Percentiles rank a stretch among this genome's conserved stretches.
Evolutionary conservation across 1,140 invertebrate species (phyloP).

Genomic region (Dendrolimus punctatus): DNA sequence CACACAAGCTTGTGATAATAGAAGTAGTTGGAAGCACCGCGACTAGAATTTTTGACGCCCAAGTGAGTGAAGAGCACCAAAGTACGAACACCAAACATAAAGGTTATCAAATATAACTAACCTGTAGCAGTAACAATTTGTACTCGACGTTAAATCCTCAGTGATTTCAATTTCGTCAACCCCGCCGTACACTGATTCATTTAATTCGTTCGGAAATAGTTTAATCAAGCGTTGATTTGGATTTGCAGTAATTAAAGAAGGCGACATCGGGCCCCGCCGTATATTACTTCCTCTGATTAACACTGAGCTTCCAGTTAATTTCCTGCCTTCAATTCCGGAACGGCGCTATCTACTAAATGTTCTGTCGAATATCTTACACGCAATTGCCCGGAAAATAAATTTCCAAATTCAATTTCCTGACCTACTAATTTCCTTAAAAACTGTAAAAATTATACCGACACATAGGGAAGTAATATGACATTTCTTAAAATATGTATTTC

Average conservation of each 20-base stretch:
- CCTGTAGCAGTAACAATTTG: too few relatives aligned
- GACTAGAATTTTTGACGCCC: too few relatives aligned
- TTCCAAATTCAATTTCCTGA: too few relatives aligned
- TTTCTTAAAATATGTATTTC: too few relatives aligned
- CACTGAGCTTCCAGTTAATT: slow-evolving; percentile 41
- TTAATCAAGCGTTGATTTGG: slow-evolving; percentile 31
- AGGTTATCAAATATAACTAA: too few relatives aligned
- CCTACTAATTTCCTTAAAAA: neutral
- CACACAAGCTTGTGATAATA: too few relatives aligned
- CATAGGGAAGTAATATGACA: too few relatives aligned
- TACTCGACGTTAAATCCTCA: slow-evolving; percentile 1
- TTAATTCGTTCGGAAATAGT: slow-evolving; percentile 34
- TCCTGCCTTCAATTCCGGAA: slow-evolving; percentile 36
- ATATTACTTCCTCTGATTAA: slow-evolving; percentile 45
- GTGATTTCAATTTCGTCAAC: slow-evolving; percentile 13
- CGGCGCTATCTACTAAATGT: slow-evolving; percentile 23
- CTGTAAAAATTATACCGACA: too few relatives aligned
- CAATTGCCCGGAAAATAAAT: too few relatives aligned
- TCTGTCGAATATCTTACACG: slow-evolving; percentile 20
- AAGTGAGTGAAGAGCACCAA: too few relatives aligned
- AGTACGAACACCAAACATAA: too few relatives aligned
- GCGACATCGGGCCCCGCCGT: slow-evolving; percentile 22
- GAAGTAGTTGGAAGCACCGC: too few relatives aligned
- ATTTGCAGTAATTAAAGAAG: slow-evolving; percentile 44
- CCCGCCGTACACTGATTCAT: slow-evolving; percentile 6